Base-by-base conservation (phyloP, 2,797 vertebrate species). In the Gobio occitaniae region DNA sequence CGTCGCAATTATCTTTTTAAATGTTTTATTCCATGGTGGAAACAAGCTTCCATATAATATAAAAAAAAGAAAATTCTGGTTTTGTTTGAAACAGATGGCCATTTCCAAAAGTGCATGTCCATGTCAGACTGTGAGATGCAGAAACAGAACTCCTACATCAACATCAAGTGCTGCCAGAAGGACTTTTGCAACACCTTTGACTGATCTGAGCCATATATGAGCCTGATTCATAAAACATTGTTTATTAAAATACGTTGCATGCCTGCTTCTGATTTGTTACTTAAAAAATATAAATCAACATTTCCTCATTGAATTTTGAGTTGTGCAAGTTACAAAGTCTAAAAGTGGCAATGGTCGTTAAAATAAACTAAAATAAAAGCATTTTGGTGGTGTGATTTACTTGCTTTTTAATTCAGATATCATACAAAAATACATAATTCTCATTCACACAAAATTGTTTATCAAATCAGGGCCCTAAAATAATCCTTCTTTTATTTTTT, bases 81-180 rank as follows among this genome's bases (percentile, higher is more conserved):
- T 84, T 77, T 78, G 9, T 56, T 77, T 77, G 9, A 74, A 52
- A 71, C 61, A 96, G 95, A 32, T 21, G 93, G 91, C 38, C 89
- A 91, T 1, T 95, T 83, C 88, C 95, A 94, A 93, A 95, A 92
- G 87, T 96, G 95, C 91, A 94, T 95, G 89, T 65, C 86, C 25
- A 8, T 91, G 89, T 41, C 77, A 10, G 92, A 93, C 91, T 95
- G 95, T 7, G 5, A 90, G 48, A 82, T 92, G 82, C 91, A 95
- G 83, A 87, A 91, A 86, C 52, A 17, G 59, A 95, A 95, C 25
- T 7, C 89, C 89, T 94, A 86, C 91, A 94, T 95, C 29, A 0
- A 90, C 0, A 87, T 92, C 0, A 93, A 79, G 1, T 96, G 95
- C 89, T 96, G 95, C 4, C 65, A 65, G 3, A 70, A 88, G 0